Evolutionary conservation across 2,888 invertebrate species (phyloP).

Genomic region (Drosophila rellima): DNA sequence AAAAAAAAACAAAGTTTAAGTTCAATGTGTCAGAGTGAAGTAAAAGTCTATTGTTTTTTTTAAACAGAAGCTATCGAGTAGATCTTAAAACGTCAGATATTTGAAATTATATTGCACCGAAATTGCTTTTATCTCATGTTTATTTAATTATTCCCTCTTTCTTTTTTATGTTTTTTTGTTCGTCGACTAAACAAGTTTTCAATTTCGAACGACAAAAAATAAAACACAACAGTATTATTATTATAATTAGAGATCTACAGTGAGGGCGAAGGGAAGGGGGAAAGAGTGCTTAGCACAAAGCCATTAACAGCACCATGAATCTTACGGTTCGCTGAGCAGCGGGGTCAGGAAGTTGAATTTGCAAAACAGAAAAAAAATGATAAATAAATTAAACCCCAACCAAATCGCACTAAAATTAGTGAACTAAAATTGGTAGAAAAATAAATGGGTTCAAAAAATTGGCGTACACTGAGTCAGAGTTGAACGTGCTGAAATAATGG

Average conservation of each 20-base stretch:
- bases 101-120: constrained; percentile 33
- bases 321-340: constrained; percentile 69
- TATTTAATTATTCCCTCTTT: constrained; percentile 7
- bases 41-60: constrained; percentile 56
- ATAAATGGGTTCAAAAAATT: constrained; percentile 11
- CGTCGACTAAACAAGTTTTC: constrained; percentile 68
- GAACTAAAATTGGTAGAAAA: constrained; percentile 30
- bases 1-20: constrained; percentile 35
- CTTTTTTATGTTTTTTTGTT: constrained; percentile 13
- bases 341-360: constrained; percentile 68
- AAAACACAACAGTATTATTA: constrained; percentile 68
- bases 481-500: constrained; percentile 41
- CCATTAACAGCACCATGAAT: constrained; percentile 64
- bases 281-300: constrained; percentile 43
- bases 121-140: constrained; percentile 36
- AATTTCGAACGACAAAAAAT: constrained; percentile 45
- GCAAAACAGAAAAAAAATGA: constrained; percentile 51
- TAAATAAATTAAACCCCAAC: constrained; percentile 26
- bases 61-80: constrained; percentile 54
- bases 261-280: background rate
- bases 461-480: constrained; percentile 33
- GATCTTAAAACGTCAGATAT: constrained; percentile 47
- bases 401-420: constrained; percentile 54
- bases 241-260: constrained; percentile 63
- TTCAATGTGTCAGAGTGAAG: constrained; percentile 72